Base-by-base conservation (phyloP, 2,113 vertebrate species). In the Xiphias gladius region DNA sequence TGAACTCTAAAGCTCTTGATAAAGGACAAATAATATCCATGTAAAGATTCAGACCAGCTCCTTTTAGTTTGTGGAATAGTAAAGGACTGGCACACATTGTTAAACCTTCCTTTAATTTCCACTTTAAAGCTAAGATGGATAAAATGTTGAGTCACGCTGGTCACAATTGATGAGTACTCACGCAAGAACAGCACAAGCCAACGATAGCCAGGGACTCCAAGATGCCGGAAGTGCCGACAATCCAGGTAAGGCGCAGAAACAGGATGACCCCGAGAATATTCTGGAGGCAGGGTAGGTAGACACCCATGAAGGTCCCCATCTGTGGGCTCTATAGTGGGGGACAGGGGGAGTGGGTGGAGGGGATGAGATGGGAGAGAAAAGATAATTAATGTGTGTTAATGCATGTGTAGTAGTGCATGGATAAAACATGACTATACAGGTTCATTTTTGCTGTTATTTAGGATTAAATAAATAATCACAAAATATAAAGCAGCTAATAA, bases 181-280 rank as follows among this genome's bases (percentile, higher is more conserved):
- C 98, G 55, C 98, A 99, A 83, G 95, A 94, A 78, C 98, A 99
- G 93, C 97, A 98, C 94, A 99, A 91, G 90, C 94, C 93, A 43
- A 99, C 98, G 0, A 99, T 98, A 85, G 96, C 96, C 88, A 99
- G 95, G 54, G 98, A 96, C 87, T 97, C 96, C 5, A 99, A 89
- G 73, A 99, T 97, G 57, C 98, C 98, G 0, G 98, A 96, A 0
- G 96, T 96, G 35, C 98, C 98, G 19, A 99, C 98, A 19, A 99
- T 99, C 98, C 98, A 99, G 0, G 98, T 97, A 50, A 99, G 96
- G 28, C 98, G 96, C 55, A 99, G 93, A 82, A 99, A 99, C 76
- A 99, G 96, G 91, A 99, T 99, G 64, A 99, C 98, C 3, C 98
- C 98, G 65, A 99, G 94, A 73, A 99, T 99, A 80, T 99, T 99